A percentile compares a stretch with the other conserved stretches of the same genome.
These are phyloP conservation scores for Eupithecia tripunctaria DNA, from an alignment of 2,888 invertebrate species.

Conservation along the genomic window DNA sequence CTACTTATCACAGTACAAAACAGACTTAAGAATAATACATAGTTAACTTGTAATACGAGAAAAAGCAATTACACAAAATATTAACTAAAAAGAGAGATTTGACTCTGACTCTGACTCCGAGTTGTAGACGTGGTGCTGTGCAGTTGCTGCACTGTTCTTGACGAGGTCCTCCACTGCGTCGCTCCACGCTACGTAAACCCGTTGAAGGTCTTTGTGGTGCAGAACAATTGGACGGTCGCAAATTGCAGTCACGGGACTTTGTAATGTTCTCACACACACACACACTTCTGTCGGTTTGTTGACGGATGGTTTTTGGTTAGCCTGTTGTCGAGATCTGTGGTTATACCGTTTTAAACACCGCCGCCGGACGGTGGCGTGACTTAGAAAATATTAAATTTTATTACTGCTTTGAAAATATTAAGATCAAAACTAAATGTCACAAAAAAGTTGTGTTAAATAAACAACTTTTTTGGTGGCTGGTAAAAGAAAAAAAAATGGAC, in stretches of 20 bases:
- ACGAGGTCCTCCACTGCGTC: not conserved
- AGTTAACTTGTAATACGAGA: no score
- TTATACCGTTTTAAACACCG: not conserved
- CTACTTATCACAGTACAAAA: no score
- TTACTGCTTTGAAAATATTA: no score
- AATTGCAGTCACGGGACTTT: constrained; percentile 22
- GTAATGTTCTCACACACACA: not conserved
- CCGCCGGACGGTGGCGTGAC: not conserved
- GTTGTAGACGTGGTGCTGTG: not conserved
- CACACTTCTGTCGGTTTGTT: not conserved
- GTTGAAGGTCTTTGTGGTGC: constrained; percentile 19
- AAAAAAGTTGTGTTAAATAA: no score
- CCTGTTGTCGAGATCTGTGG: not conserved
- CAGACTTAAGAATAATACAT: no score
- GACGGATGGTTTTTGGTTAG: not conserved
- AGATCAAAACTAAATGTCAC: no score
- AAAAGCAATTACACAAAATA: no score
- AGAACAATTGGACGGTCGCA: constrained; percentile 27
- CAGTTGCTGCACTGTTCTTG: not conserved
- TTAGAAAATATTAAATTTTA: no score
- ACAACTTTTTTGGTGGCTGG: no score
- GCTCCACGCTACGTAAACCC: constrained; percentile 17
- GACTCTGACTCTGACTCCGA: no score
- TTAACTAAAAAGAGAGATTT: no score
- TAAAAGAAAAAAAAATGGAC: no score